These are phyloP conservation scores for Hemiscyllium ocellatum DNA, from an alignment of 2,113 vertebrate species.

Conservation along the genomic window DNA sequence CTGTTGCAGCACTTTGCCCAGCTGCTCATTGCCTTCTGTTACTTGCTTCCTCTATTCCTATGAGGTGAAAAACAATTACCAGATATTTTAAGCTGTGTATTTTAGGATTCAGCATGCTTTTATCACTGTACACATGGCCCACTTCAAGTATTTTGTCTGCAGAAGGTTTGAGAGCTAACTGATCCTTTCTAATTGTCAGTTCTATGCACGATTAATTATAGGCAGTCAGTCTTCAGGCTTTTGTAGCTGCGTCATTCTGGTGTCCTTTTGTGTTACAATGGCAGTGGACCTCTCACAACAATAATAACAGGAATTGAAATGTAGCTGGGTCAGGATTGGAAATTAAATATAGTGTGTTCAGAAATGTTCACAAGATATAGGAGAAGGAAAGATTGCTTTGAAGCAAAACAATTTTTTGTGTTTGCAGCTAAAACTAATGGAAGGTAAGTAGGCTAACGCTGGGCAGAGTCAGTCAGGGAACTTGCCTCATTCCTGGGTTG, in stretches of 20 bases:
- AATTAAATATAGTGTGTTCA: neutral
- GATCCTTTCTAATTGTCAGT: slow-evolving; percentile 12
- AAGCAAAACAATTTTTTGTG: neutral
- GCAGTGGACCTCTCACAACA: neutral
- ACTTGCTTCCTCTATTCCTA: neutral
- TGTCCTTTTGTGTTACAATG: neutral
- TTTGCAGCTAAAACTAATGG: neutral
- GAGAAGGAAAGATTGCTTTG: neutral
- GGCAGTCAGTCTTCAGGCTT: neutral
- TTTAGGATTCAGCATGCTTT: neutral
- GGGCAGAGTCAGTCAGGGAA: neutral
- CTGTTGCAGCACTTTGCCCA: neutral
- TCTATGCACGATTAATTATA: neutral
- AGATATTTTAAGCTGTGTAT: neutral
- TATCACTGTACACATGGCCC: neutral
- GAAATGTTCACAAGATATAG: neutral
- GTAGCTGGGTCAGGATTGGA: neutral
- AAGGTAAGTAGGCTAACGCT: neutral
- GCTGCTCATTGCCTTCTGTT: neutral
- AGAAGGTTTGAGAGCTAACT: slow-evolving; percentile 11
- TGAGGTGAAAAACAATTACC: slow-evolving; percentile 24
- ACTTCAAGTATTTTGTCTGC: slow-evolving; percentile 5
- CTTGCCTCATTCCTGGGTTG: neutral
- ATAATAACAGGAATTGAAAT: neutral
- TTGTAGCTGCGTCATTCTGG: neutral